Percentiles rank a stretch among this genome's conserved stretches.
Evolutionary conservation across 2,797 vertebrate genomes (phyloP).

Genomic region (Etheostoma perlongum): DNA sequence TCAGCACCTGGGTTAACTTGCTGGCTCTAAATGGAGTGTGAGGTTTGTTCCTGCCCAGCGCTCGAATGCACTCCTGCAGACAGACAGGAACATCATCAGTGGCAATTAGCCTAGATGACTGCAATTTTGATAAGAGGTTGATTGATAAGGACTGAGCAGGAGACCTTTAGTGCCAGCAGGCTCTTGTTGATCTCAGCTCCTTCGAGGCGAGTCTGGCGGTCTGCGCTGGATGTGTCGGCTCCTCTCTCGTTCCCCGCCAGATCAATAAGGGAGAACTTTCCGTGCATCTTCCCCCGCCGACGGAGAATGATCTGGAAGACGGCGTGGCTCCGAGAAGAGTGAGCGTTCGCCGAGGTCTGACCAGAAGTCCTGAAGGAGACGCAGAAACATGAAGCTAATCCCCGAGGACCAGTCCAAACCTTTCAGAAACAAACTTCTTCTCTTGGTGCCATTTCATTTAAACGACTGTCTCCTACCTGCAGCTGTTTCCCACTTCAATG

Average conservation of each 20-base stretch:
- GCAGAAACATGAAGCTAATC: neutral
- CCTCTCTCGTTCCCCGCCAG: conserved; percentile 98
- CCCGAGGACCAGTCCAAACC: neutral
- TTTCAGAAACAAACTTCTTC: neutral
- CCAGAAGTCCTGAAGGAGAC: conserved; percentile 91
- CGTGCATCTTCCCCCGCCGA: conserved; percentile 95
- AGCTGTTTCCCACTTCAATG: conserved; percentile 98
- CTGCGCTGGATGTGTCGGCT: conserved; percentile 96
- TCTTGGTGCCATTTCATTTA: neutral
- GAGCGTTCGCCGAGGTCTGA: conserved; percentile 97
- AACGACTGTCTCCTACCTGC: conserved; percentile 85
- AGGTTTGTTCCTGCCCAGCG: conserved; percentile 96
- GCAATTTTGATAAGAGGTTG: neutral
- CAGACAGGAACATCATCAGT: neutral
- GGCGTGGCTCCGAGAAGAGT: conserved; percentile 97
- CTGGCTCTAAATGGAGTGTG: conserved; percentile 98
- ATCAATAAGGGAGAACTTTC: conserved; percentile 98
- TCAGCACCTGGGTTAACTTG: conserved; percentile 97
- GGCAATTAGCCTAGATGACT: no score
- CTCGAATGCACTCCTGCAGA: conserved; percentile 95
- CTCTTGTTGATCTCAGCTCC: conserved; percentile 99
- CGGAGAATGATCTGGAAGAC: conserved; percentile 98
- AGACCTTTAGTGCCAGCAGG: conserved; percentile 97
- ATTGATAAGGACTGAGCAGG: neutral
- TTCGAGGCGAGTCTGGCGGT: conserved; percentile 96